Evolutionary conservation across 2,797 vertebrate species (phyloP), one percentile per base, ranked within the genome.

Genomic region (Sternotherus odoratus): DNA sequence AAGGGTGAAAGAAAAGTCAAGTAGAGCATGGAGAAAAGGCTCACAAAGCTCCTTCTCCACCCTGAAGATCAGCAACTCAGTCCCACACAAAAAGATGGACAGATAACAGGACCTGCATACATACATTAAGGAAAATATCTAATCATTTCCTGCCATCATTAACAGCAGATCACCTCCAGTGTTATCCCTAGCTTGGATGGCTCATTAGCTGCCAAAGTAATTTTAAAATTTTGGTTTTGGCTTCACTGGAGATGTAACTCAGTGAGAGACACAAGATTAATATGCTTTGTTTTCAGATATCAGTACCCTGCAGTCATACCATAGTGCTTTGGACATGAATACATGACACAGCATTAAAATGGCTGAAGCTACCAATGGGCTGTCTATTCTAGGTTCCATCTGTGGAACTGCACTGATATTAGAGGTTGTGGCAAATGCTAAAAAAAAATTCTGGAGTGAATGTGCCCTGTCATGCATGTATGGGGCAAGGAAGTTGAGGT

Each of bases 31-130:
- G 83, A 94, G 79, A 46, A 93, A 95, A 93, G 82, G 21, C 72
- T 95, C 91, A 88, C 93, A 91, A 83, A 93, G 80, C 9, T 80
- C 94, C 85, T 95, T 95, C 94, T 95, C 86, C 93, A 96, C 89
- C 77, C 54, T 97, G 72, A 77, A 88, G 79, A 92, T 23, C 92
- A 92, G 46, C 89, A 92, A 95, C 77, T 92, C 43, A 75, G 77
- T 74, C 87, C 89, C 88, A 81, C 85, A 92, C 83, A 91, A 91
- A 85, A 66, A 83, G 66, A 91, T 33, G 33, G 48, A 91, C 28
- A 88, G 85, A 95, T 56, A 96, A 4, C 57, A 95, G 77, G 82
- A 85, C 48, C 80, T 50, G 30, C 43, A 33, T 88, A 60, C n/a
- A n/a, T n/a, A n/a, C 79, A 84, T 50, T 80, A 77, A 90, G 72